Conservation (phyloP, 2,797 vertebrate species). For the Staurois parvus region DNA sequence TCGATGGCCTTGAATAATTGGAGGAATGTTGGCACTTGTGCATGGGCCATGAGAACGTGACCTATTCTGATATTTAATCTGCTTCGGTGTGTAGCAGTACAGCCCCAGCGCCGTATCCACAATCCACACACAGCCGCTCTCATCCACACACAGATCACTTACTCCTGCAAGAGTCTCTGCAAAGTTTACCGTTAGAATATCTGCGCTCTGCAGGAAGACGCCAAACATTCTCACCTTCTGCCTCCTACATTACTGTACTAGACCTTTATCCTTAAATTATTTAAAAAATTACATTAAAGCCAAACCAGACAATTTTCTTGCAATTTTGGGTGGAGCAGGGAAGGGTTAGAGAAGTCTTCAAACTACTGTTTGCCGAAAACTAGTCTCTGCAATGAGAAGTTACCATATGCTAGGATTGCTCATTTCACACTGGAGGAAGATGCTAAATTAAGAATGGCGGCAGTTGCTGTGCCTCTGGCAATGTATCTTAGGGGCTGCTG, state of each 20-base stretch:
- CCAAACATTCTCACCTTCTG: background rate
- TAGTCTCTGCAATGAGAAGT: no score
- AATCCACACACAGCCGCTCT: conserved; percentile 70
- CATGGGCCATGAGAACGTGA: conserved; percentile 82
- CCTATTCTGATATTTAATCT: conserved; percentile 80
- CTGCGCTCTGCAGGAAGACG: background rate
- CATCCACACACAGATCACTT: conserved; percentile 67
- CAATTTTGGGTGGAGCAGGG: no score
- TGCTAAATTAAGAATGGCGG: no score
- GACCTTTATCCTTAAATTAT: no score
- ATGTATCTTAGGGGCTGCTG: no score
- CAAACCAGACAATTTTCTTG: no score
- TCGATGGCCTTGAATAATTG: conserved; percentile 79
- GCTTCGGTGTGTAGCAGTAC: conserved; percentile 75
- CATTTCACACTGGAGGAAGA: no score
- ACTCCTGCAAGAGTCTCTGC: conserved; percentile 71
- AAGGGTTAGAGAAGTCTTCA: no score
- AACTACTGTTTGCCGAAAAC: no score
- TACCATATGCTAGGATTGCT: no score
- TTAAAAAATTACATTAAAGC: no score
- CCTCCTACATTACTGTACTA: background rate
- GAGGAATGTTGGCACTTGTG: conserved; percentile 82
- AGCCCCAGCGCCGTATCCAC: conserved; percentile 70
- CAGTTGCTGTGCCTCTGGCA: no score
- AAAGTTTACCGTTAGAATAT: conserved; percentile 65